These are phyloP conservation scores for Solenopsis fugax DNA, from an alignment of 1,140 invertebrate species.

Conservation along the genomic window DNA sequence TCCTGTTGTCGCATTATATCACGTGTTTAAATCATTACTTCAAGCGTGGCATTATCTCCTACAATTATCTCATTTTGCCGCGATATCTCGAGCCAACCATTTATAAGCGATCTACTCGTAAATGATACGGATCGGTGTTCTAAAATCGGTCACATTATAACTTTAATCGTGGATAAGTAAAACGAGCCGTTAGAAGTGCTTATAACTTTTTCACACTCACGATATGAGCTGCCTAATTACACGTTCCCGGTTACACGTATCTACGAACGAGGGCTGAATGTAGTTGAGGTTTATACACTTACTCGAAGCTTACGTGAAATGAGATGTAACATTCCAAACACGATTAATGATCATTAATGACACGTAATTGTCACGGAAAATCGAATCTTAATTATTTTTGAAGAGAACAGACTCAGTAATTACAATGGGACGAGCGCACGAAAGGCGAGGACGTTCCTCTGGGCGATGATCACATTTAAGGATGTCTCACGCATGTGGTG, in stretches of 20 bases:
- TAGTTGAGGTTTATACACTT: not conserved
- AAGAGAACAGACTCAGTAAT: slow-evolving; percentile 46
- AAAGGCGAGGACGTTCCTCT: slow-evolving; percentile 19
- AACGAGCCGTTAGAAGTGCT: slow-evolving; percentile 6
- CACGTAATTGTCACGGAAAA: slow-evolving; percentile 37
- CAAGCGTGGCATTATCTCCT: slow-evolving; percentile 29
- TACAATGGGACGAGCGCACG: slow-evolving; percentile 25
- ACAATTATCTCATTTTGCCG: slow-evolving; percentile 45
- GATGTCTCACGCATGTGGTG: slow-evolving; percentile 56
- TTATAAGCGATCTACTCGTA: slow-evolving; percentile 37
- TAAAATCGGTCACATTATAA: slow-evolving; percentile 44
- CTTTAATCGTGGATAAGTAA: slow-evolving; percentile 41
- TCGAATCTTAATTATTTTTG: slow-evolving; percentile 57
- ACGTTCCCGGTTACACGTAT: slow-evolving; percentile 7
- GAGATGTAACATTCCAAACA: slow-evolving; percentile 1
- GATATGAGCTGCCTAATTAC: slow-evolving; percentile 32
- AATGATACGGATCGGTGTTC: slow-evolving; percentile 45
- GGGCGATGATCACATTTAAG: slow-evolving; percentile 65
- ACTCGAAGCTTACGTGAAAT: not conserved
- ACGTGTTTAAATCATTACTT: slow-evolving; percentile 22
- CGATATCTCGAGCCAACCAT: slow-evolving; percentile 29
- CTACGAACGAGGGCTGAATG: not conserved
- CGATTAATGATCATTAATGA: slow-evolving; percentile 15
- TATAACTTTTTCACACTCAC: not conserved
- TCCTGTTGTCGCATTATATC: not conserved